phyloP scores from a whole-genome alignment of 2,888 invertebrate genomes.

The Cerastis rubricosa region DNA sequence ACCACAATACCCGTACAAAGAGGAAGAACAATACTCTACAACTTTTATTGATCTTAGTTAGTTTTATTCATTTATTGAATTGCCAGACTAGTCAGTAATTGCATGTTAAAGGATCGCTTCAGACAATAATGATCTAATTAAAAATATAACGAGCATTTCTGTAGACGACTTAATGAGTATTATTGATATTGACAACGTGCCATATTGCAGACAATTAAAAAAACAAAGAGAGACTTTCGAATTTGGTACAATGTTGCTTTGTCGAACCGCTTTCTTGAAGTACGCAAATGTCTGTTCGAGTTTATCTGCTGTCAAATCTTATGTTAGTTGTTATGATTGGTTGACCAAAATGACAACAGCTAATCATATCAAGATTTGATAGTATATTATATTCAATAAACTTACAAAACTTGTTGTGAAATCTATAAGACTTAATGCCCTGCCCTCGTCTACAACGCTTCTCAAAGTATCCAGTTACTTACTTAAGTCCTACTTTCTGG shows the following conservation, averaged over 20 bases:
- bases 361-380: conserved; percentile 7
- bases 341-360: conserved; percentile 11
- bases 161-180: conserved; percentile 12
- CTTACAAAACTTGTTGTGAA: conserved; percentile 8
- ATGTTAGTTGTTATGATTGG: conserved; percentile 7
- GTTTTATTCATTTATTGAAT: conserved; percentile 45
- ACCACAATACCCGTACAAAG: conserved; percentile 52
- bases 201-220: conserved; percentile 1
- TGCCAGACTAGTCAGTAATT: conserved; percentile 35
- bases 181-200: conserved; percentile 9
- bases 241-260: neutral
- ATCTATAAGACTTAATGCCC: neutral
- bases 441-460: neutral
- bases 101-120: neutral
- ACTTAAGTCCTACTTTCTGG: neutral
- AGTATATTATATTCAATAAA: neutral
- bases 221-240: neutral
- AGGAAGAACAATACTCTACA: conserved; percentile 41
- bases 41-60: conserved; percentile 50
- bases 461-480: neutral
- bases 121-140: conserved; percentile 36
- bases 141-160: conserved; percentile 25
- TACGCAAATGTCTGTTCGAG: neutral
- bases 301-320: conserved; percentile 6
- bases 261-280: neutral